Base-by-base conservation (phyloP, 2,113 vertebrate species). In the Telmatochromis brichardi region DNA sequence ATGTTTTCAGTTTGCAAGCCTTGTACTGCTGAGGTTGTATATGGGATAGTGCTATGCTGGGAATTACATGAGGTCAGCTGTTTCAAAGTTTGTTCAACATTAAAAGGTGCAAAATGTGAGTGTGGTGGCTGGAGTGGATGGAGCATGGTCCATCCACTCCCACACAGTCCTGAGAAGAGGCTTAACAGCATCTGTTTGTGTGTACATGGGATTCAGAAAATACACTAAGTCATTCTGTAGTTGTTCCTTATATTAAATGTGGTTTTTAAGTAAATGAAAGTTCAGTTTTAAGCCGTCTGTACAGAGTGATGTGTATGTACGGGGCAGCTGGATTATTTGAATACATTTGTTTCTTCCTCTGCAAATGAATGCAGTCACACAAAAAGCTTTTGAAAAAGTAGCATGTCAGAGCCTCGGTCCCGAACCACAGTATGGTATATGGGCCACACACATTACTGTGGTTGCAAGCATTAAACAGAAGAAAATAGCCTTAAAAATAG, bases 301-400 rank as follows among this genome's bases (percentile, higher is more conserved):
- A 47, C 21, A 31, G 42, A 31, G 71, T 50, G 71, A 78, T 50
- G 23, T 0, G 0, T 4, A 5, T 3, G 23, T 76, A 50, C 0
- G 42, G 40, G 71, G 71, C 40, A 78, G 15, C 45, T 78, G 26
- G 23, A 31, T 50, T 50, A 78, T 50, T 19, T 78, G 23, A 78
- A 50, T 3, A 45, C 42, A 31, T 0, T 50, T 5, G 23, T 50
- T 78, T 50, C 42, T 19, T 1, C 14, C 15, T 31, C 15, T 50
- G 40, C 71, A 31, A 17, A 50, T 31, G 42, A 76, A 76, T 31
- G 71, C 1, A 50, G 23, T 50, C 42, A 12, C 4, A 78, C 4
- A 31, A 50, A 28, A 47, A 50, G 23, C 0, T 50, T 76, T 76
- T 47, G 6, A 47, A 76, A 78, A 50, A 78, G 45, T 50, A 47